A percentile compares a stretch with the other conserved stretches of the same genome.
These are phyloP conservation scores for Microctenopoma stevenorrisi DNA, from an alignment of 2,797 vertebrate species.

Conservation along the genomic window DNA sequence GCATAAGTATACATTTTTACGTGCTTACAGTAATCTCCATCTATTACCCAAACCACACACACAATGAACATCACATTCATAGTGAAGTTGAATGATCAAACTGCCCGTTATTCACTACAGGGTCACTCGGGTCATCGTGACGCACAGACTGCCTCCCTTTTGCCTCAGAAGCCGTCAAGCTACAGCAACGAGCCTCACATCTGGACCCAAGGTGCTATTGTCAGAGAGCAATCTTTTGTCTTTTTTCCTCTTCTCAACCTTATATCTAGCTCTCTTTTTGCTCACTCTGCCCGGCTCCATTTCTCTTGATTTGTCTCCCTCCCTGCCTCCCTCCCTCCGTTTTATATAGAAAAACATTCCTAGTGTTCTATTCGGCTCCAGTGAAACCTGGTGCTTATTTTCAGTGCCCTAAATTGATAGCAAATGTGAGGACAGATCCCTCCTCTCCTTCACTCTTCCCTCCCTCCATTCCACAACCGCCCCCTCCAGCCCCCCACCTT, in stretches of 20 bases:
- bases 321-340: slow-evolving; percentile 51
- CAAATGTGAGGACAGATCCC: slow-evolving; percentile 86
- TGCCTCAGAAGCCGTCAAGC: slow-evolving; percentile 42
- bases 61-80: slow-evolving; percentile 1
- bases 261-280: slow-evolving; percentile 33
- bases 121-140: slow-evolving; percentile 51
- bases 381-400: slow-evolving; percentile 86
- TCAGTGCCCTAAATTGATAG: slow-evolving; percentile 86
- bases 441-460: slow-evolving; percentile 65
- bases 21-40: neutral
- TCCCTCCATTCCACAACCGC: slow-evolving; percentile 28
- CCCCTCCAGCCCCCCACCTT: slow-evolving; percentile 30
- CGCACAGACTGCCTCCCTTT: slow-evolving; percentile 40
- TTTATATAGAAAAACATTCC: slow-evolving; percentile 87
- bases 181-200: slow-evolving; percentile 55
- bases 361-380: slow-evolving; percentile 80
- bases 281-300: slow-evolving; percentile 19
- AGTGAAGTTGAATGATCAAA: slow-evolving; percentile 29
- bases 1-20: slow-evolving; percentile 25
- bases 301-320: slow-evolving; percentile 41
- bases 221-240: slow-evolving; percentile 23
- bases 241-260: slow-evolving; percentile 31
- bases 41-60: neutral
- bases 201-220: slow-evolving; percentile 69
- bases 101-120: slow-evolving; percentile 22